Evolutionary conservation across 2,113 vertebrate species (phyloP), one percentile per base, ranked within the genome.

Genomic region (Notothenia rossii): DNA sequence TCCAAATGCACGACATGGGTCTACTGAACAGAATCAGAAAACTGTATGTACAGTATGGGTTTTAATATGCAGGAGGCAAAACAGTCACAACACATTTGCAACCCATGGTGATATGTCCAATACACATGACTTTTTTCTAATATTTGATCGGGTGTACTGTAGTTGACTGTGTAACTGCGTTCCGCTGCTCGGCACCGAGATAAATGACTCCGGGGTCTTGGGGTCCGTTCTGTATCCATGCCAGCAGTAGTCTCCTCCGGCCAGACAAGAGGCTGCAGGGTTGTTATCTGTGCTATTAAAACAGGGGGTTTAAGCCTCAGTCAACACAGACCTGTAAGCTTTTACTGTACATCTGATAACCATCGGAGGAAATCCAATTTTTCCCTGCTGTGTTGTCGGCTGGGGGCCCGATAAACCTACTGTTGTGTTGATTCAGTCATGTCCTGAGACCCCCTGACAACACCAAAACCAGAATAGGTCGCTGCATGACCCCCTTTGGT

Each of bases 301-400:
- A 90, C 86, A 87, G 56, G 67, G 63, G 79, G 50, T 84, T 88
- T 82, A 90, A 91, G 74, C 83, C 83, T 83, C 61, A 79, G 89
- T 91, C 89, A 89, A 93, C 88, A 93, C 89, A 86, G 77, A 84
- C 77, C 84, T 88, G 87, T 89, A 89, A 89, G 86, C 86, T 81
- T 77, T 79, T 83, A 91, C 89, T 88, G 87, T 92, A 87, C 40
- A 11, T 79, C 81, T 68, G 90, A 91, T 93, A 92, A 85, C 86
- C 82, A 90, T 91, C 89, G n/a, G 77, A 89, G 75, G 75, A 87
- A 92, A 93, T 90, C 88, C 88, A 88, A 91, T 91, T 90, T 89
- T 76, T 67, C 83, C 29, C 83, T n/a, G 65, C 77, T 83, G 79
- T 71, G 81, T 72, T 81, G 82, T 81, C 49, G 7, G 62, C 45